Evolutionary conservation across 2,113 vertebrate species (phyloP).

Genomic region (Aythya baeri): DNA sequence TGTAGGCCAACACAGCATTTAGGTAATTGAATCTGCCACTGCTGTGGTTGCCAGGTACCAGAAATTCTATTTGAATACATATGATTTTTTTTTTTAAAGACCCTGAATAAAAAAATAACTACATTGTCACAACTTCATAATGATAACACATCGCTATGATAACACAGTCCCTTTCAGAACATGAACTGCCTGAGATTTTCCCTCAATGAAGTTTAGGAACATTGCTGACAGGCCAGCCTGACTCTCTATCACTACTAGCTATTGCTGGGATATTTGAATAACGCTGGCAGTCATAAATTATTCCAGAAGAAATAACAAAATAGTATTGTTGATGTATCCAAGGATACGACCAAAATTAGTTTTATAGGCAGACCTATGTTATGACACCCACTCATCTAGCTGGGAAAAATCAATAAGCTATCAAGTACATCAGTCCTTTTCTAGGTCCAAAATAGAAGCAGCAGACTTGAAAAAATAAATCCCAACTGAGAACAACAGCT

Average conservation of each 20-base stretch:
- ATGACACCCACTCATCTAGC: not conserved
- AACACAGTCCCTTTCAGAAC: not conserved
- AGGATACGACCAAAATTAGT: not conserved
- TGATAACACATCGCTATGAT: not conserved
- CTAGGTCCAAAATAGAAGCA: not conserved
- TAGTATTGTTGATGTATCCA: not conserved
- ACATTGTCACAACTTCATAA: not conserved
- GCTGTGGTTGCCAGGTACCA: not conserved
- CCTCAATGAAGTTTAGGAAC: not conserved
- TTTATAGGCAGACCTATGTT: not conserved
- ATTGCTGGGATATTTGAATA: not conserved
- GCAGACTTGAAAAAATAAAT: constrained; percentile 1
- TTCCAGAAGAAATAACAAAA: not conserved
- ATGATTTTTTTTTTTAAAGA: not conserved
- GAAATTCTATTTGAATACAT: not conserved
- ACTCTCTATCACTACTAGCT: not conserved
- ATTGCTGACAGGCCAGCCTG: not conserved
- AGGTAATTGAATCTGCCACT: not conserved
- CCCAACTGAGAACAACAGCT: not conserved
- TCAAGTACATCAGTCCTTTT: not conserved
- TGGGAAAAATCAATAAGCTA: constrained; percentile 29
- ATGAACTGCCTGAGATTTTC: not conserved
- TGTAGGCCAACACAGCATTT: not conserved
- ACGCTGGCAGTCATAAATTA: not conserved
- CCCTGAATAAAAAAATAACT: not conserved